These are phyloP conservation scores for Diarsia brunnea DNA, from an alignment of 2,888 invertebrate species.

Conservation along the genomic window DNA sequence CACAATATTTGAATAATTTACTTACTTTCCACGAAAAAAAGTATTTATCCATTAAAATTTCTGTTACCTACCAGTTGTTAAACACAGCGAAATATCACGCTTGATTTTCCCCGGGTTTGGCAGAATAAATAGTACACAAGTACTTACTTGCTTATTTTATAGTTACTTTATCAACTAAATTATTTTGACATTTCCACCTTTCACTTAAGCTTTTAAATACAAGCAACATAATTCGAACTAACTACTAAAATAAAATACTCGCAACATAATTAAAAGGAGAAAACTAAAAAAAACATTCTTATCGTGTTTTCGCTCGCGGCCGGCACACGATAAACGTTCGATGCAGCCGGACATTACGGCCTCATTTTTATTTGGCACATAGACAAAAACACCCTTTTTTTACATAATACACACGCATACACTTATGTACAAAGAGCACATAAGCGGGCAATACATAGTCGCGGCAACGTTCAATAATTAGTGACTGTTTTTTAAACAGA, in stretches of 20 bases:
- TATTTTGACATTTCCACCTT: neutral
- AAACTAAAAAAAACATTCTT: conserved; percentile 67
- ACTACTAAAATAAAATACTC: conserved; percentile 5
- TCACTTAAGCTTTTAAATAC: neutral
- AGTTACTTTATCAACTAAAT: neutral
- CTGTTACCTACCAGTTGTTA: neutral
- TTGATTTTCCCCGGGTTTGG: neutral
- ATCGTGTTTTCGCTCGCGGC: conserved; percentile 68
- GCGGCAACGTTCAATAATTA: conserved; percentile 85
- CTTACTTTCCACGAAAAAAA: neutral
- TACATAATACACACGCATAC: conserved; percentile 82
- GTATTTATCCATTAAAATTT: neutral
- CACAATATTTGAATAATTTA: neutral
- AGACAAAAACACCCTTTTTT: conserved; percentile 90
- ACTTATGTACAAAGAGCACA: conserved; percentile 70
- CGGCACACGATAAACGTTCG: conserved; percentile 84
- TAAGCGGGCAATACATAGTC: conserved; percentile 78
- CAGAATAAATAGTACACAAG: neutral
- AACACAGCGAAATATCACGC: neutral
- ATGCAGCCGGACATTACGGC: conserved; percentile 88
- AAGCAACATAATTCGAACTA: neutral
- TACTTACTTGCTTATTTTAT: neutral
- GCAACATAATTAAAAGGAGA: conserved; percentile 39
- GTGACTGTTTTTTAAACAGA: conserved; percentile 88
- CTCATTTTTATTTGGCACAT: conserved; percentile 91